Conservation (phyloP, 2,888 invertebrate species). For the Drosophila ezoana region DNA sequence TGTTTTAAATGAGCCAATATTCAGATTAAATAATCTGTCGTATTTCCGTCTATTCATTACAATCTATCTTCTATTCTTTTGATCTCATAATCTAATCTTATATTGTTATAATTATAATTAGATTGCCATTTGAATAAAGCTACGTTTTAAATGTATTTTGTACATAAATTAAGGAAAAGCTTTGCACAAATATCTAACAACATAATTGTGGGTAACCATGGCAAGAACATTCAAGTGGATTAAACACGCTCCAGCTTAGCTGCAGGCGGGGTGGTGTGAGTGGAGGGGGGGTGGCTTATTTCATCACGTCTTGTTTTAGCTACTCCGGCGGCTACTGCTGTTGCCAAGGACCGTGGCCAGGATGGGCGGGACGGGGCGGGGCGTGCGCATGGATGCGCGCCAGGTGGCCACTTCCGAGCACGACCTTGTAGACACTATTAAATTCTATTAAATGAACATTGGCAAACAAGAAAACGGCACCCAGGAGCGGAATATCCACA, state of each 20-base stretch:
- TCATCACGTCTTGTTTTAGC: background rate
- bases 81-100: no score
- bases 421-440: constrained; percentile 51
- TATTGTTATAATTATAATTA: no score
- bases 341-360: constrained; percentile 5
- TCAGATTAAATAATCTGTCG: no score
- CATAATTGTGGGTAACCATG: background rate
- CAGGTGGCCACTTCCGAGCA: constrained; percentile 25
- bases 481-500: constrained; percentile 7
- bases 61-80: no score
- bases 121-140: no score
- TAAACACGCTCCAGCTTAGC: constrained; percentile 2
- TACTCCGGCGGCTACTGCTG: background rate
- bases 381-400: constrained; percentile 1
- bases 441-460: constrained; percentile 56
- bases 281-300: background rate
- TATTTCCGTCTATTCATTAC: no score
- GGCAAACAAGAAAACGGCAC: constrained; percentile 48
- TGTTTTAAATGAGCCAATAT: no score
- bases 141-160: no score
- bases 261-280: background rate
- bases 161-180: no score
- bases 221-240: background rate
- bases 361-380: no score
- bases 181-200: no score